Conservation (phyloP, 2,888 invertebrate genomes). For the Phengaris arion region DNA sequence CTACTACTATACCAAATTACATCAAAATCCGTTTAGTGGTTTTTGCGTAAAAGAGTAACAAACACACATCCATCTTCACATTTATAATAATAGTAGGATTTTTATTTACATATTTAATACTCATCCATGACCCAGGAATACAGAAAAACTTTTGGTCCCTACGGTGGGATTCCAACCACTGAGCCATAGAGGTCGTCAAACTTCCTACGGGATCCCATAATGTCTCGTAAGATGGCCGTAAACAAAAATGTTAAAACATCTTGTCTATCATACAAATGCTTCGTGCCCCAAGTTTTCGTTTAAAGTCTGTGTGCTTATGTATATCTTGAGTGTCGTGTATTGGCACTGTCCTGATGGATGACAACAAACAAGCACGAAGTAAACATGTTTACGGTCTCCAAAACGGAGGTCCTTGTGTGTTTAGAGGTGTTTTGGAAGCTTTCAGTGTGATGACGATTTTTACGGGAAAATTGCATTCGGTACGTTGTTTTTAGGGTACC, state of each 20-base stretch:
- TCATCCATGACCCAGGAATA: too few relatives aligned
- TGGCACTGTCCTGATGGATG: neutral
- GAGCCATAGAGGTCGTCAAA: too few relatives aligned
- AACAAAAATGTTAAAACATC: neutral
- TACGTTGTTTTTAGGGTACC: neutral
- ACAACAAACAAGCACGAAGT: neutral
- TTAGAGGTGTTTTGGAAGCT: neutral
- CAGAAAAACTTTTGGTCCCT: too few relatives aligned
- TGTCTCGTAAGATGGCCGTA: too few relatives aligned
- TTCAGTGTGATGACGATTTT: neutral
- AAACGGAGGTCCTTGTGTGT: neutral
- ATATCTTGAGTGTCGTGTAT: constrained; percentile 1
- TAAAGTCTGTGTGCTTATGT: neutral
- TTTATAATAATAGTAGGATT: too few relatives aligned
- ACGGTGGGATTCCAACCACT: too few relatives aligned
- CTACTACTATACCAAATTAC: too few relatives aligned
- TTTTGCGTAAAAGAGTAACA: too few relatives aligned
- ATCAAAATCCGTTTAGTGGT: too few relatives aligned
- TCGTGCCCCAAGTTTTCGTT: neutral
- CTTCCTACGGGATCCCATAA: too few relatives aligned
- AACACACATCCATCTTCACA: too few relatives aligned
- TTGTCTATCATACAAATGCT: neutral
- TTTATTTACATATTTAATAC: too few relatives aligned
- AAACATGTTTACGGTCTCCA: neutral
- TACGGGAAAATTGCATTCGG: neutral